A percentile compares a stretch with the other conserved stretches of the same genome.
Conservation (phyloP, 2,797 vertebrate species). For the Propithecus deckenii region DNA sequence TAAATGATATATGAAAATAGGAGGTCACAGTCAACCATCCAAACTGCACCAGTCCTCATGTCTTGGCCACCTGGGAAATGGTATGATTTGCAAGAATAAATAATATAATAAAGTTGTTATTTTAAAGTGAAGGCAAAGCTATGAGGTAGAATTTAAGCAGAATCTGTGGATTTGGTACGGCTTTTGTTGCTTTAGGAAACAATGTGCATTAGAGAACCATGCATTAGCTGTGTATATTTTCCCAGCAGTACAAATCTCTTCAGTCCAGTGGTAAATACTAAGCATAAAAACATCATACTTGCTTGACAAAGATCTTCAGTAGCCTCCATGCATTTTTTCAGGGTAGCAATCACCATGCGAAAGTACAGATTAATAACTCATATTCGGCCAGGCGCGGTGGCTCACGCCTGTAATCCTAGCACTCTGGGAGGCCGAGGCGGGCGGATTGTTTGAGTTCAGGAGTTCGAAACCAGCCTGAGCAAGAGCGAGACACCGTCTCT, state of each 20-base stretch:
- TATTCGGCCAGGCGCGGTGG: neutral
- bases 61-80: neutral
- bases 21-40: neutral
- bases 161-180: neutral
- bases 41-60: neutral
- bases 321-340: neutral
- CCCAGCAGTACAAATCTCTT: neutral
- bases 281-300: constrained; percentile 21
- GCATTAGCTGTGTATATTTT: neutral
- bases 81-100: neutral
- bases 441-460: too few relatives aligned
- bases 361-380: constrained; percentile 27
- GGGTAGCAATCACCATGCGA: neutral
- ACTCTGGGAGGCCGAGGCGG: too few relatives aligned
- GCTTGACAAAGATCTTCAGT: constrained; percentile 10
- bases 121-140: neutral
- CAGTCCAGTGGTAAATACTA: neutral
- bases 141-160: neutral
- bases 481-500: too few relatives aligned
- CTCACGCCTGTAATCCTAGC: too few relatives aligned
- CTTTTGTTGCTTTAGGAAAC: neutral
- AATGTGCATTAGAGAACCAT: neutral
- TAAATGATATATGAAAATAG: constrained; percentile 9
- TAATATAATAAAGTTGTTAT: neutral
- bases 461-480: too few relatives aligned